These are phyloP conservation scores for Tetramorium bicarinatum DNA, from an alignment of 2,888 invertebrate genomes.

Conservation along the genomic window DNA sequence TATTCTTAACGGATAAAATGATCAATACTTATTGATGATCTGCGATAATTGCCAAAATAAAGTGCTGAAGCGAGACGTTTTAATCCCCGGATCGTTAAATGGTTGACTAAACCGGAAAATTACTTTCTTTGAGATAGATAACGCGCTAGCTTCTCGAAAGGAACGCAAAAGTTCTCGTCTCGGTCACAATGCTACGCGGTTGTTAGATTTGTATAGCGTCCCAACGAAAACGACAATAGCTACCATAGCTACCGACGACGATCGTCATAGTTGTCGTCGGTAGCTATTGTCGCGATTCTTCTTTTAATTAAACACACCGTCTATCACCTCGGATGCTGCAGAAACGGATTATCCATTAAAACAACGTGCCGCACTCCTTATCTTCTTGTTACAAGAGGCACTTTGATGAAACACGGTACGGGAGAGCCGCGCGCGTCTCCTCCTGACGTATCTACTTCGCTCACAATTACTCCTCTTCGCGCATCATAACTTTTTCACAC, in stretches of 20 bases:
- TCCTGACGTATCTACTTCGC: conserved; percentile 34
- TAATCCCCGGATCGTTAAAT: conserved; percentile 40
- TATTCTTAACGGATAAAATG: not conserved
- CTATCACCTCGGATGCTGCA: conserved; percentile 58
- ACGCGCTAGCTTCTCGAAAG: conserved; percentile 21
- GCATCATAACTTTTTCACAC: not conserved
- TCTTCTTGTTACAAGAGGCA: conserved; percentile 14
- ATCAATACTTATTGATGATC: conserved; percentile 35
- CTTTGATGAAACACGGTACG: conserved; percentile 34
- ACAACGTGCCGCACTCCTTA: conserved; percentile 29
- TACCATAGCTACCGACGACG: not conserved
- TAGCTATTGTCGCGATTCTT: conserved; percentile 61
- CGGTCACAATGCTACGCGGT: conserved; percentile 34
- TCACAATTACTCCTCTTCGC: conserved; percentile 18
- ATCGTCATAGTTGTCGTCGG: not conserved
- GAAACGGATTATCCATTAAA: conserved; percentile 56
- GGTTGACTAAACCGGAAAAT: conserved; percentile 43
- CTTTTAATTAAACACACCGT: conserved; percentile 77
- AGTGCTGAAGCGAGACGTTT: not conserved
- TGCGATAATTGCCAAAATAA: conserved; percentile 37
- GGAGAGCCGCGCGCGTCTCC: not conserved
- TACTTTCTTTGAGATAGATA: conserved; percentile 46
- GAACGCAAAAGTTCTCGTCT: conserved; percentile 39
- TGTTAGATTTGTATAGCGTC: conserved; percentile 9
- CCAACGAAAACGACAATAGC: not conserved